A percentile compares a stretch with the other conserved stretches of the same genome.
Evolutionary conservation across 1,140 invertebrate species (phyloP).

Genomic region (Anastrepha ludens): DNA sequence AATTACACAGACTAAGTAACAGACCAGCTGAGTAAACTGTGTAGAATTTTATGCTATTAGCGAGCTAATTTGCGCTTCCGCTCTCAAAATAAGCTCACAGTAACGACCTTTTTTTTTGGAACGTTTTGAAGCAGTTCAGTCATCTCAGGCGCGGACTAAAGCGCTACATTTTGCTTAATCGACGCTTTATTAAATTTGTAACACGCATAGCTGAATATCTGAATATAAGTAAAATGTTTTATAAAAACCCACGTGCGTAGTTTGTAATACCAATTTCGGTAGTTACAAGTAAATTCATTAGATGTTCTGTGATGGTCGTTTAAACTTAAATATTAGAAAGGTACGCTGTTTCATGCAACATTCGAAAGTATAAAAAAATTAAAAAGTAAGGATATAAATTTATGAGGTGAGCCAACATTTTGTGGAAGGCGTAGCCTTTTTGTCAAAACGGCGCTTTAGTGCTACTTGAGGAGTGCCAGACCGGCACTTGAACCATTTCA

Average conservation of each 20-base stretch:
- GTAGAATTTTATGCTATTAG: conserved; percentile 34
- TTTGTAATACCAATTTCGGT: neutral
- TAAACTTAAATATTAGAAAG: too few species aligned
- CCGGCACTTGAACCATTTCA: too few species aligned
- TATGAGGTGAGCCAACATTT: too few species aligned
- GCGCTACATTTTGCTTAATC: neutral
- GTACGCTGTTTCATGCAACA: too few species aligned
- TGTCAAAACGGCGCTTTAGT: too few species aligned
- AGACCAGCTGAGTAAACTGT: neutral
- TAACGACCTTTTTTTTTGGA: neutral
- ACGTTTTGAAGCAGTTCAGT: neutral
- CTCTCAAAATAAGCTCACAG: neutral
- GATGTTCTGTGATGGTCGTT: too few species aligned
- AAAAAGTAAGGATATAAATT: too few species aligned
- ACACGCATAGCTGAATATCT: neutral
- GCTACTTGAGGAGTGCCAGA: too few species aligned
- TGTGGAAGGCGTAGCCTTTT: too few species aligned
- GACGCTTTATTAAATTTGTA: neutral
- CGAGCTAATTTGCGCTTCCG: conserved; percentile 38
- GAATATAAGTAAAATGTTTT: neutral
- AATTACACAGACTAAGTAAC: neutral
- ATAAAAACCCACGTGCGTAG: neutral
- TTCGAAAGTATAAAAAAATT: too few species aligned
- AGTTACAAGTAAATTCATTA: neutral
- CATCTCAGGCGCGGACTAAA: neutral